These are phyloP conservation scores for Stenolophus ochropezus DNA, from an alignment of 2,888 invertebrate species.

Conservation along the genomic window DNA sequence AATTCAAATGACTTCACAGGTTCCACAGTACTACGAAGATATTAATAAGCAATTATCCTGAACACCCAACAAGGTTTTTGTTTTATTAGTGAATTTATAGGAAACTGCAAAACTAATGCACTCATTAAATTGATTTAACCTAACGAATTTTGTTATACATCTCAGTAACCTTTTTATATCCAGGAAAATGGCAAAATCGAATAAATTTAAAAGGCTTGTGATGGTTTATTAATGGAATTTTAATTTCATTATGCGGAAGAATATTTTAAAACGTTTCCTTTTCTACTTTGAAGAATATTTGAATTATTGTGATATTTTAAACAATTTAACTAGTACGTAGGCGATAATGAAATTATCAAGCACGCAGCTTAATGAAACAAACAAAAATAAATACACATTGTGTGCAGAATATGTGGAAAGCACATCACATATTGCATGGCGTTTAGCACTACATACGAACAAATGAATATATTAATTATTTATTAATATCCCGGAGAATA, in stretches of 20 bases:
- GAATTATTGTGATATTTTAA: slow-evolving; percentile 41
- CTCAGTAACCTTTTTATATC: background rate
- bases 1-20: slow-evolving; percentile 10
- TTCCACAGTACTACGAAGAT: slow-evolving; percentile 22
- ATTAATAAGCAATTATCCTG: background rate
- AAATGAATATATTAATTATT: slow-evolving; percentile 5
- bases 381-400: background rate
- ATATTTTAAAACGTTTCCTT: background rate
- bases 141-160: slow-evolving; percentile 1
- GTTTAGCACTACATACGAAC: slow-evolving; percentile 3
- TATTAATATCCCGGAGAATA: background rate
- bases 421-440: slow-evolving; percentile 27
- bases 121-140: slow-evolving; percentile 4
- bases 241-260: background rate
- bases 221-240: slow-evolving; percentile 7
- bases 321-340: background rate
- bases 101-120: background rate
- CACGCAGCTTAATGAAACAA: slow-evolving; percentile 7
- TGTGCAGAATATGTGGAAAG: slow-evolving; percentile 3
- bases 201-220: slow-evolving; percentile 2
- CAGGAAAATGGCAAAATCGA: background rate
- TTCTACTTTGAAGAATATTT: slow-evolving; percentile 20
- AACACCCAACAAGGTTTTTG: background rate
- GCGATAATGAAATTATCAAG: background rate
- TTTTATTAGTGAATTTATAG: background rate